These are phyloP conservation scores for Gasterosteus aculeatus DNA, from an alignment of 2,113 vertebrate species.

Conservation along the genomic window DNA sequence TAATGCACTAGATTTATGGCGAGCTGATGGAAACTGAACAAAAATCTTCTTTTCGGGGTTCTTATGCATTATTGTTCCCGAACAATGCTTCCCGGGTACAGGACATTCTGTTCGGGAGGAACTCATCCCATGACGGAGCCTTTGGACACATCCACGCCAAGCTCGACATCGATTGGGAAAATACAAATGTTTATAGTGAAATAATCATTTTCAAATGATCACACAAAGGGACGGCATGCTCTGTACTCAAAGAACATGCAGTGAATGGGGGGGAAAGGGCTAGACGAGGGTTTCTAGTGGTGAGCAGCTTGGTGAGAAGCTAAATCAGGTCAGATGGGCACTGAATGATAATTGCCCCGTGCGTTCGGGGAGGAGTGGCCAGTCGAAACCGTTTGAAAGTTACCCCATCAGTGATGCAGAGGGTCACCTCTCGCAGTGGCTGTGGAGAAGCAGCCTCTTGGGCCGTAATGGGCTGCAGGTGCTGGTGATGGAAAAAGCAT, in stretches of 20 bases:
- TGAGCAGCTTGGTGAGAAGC: neutral
- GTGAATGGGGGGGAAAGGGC: constrained; percentile 8
- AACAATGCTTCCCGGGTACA: constrained; percentile 5
- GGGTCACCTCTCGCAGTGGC: constrained; percentile 27
- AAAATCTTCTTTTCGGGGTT: constrained; percentile 4
- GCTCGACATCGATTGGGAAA: neutral
- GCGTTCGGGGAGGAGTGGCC: constrained; percentile 17
- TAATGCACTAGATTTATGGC: constrained; percentile 2
- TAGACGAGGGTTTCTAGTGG: neutral
- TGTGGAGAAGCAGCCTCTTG: constrained; percentile 17
- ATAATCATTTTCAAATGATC: constrained; percentile 5
- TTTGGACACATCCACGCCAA: constrained; percentile 15
- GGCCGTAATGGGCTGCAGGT: constrained; percentile 30
- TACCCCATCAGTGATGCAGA: constrained; percentile 27
- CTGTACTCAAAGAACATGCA: neutral
- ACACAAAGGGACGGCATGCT: neutral
- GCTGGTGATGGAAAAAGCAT: constrained; percentile 45
- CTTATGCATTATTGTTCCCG: neutral
- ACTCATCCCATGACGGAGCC: neutral
- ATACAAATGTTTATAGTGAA: neutral
- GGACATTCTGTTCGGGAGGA: constrained; percentile 1
- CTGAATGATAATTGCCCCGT: constrained; percentile 28
- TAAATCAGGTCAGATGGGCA: constrained; percentile 15
- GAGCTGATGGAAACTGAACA: constrained; percentile 14
- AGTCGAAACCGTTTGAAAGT: constrained; percentile 40